A percentile compares a stretch with the other conserved stretches of the same genome.
Evolutionary conservation across 2,797 vertebrate genomes (phyloP).

Genomic region (Nothura maculosa): DNA sequence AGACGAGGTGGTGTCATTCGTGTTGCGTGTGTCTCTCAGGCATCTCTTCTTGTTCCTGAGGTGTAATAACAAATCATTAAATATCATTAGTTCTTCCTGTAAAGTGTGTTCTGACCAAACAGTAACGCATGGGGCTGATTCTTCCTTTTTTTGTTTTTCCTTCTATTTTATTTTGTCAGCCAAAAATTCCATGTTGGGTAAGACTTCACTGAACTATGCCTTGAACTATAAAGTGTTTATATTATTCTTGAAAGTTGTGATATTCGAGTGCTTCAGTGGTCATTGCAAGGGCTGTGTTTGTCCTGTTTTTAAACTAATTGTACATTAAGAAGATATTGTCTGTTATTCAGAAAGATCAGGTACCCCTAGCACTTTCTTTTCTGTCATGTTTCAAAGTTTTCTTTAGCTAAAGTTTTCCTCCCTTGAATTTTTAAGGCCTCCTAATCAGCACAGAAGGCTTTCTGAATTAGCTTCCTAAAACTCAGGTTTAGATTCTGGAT

Average conservation of each 20-base stretch:
- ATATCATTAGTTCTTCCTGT: background rate
- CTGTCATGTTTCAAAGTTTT: background rate
- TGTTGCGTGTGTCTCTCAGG: background rate
- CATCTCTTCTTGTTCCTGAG: background rate
- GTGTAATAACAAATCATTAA: background rate
- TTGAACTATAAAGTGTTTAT: background rate
- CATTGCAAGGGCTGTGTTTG: background rate
- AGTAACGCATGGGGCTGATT: background rate
- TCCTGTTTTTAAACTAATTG: background rate
- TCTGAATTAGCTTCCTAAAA: background rate
- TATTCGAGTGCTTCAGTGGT: background rate
- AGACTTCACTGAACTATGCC: background rate
- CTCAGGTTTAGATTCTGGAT: background rate
- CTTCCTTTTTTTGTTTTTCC: background rate
- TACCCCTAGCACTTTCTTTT: fast-evolving
- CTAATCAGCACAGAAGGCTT: background rate
- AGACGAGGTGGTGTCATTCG: background rate
- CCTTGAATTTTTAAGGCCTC: background rate
- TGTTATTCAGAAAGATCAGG: background rate
- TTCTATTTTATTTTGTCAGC: background rate
- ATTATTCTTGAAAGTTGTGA: background rate
- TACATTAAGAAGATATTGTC: fast-evolving
- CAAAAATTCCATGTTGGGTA: background rate
- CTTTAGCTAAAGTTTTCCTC: background rate
- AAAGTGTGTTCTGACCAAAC: background rate